Evolutionary conservation across 2,113 vertebrate genomes (phyloP), one percentile per base, ranked within the genome.

Genomic region (Ammodramus savannarum): DNA sequence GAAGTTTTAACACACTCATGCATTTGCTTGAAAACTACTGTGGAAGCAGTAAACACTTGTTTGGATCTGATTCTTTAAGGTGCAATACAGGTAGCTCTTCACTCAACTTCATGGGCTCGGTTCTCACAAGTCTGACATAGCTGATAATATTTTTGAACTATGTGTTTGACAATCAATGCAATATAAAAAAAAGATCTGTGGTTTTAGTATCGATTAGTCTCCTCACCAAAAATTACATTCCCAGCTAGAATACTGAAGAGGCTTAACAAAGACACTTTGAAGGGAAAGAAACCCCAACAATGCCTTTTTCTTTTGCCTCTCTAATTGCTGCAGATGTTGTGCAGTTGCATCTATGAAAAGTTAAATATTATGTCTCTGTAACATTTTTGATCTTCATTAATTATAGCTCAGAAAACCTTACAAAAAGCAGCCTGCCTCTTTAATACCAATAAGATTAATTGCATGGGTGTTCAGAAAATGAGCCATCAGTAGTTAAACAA

Each of bases 351-450:
- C 91, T 97, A 95, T 83, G 94, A 95, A 95, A 97, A 96, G 96
- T 95, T 98, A 97, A 97, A 97, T 97, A 97, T 96, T 97, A 92
- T 81, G 96, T 97, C 92, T 98, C 95, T 96, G 90, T 97, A 98
- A 97, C 59, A 94, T 97, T 98, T 98, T 98, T 98, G 97, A 99
- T 98, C 98, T 98, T 97, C 93, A 97, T 98, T 99, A 98, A 98
- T 98, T 98, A 98, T 92, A 98, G 96, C 92, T 95, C 97, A 90
- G 92, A 92, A 96, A 97, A 96, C 77, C 94, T 96, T 97, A 97
- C 93, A 96, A 95, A 96, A 98, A 93, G 88, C 95, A 98, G 96
- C 95, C 96, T 98, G 94, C 95, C 91, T 98, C 98, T 97, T 98
- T 98, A 98, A 98, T 92, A 97, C 93, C 97, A 98, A 98, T 96